Evolutionary conservation across 1,140 invertebrate species (phyloP).

Genomic region (Atopsyche davidsoni): DNA sequence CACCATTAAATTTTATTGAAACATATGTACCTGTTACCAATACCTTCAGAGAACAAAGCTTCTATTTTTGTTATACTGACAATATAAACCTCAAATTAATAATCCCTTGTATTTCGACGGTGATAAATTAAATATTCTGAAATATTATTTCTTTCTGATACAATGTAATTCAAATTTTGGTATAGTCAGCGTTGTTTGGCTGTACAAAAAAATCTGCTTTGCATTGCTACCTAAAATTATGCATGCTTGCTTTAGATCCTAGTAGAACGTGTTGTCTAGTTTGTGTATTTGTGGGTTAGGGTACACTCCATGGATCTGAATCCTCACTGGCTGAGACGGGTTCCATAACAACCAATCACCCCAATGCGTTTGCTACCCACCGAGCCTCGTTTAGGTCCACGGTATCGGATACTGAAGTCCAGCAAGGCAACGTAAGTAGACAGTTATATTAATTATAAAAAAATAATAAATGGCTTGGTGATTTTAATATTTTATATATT

Average conservation of each 20-base stretch:
- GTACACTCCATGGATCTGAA: constrained; percentile 57
- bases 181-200: background rate
- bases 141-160: background rate
- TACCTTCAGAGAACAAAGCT: too few species aligned
- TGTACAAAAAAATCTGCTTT: constrained; percentile 11
- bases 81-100: too few species aligned
- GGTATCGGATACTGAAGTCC: constrained; percentile 89
- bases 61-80: too few species aligned
- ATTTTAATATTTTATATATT: too few species aligned
- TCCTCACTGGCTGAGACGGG: constrained; percentile 63
- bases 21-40: too few species aligned
- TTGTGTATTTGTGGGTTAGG: constrained; percentile 45
- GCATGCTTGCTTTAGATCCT: constrained; percentile 26
- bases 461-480: too few species aligned
- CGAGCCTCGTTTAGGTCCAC: constrained; percentile 67
- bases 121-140: too few species aligned
- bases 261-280: constrained; percentile 32
- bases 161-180: background rate
- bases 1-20: too few species aligned
- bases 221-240: constrained; percentile 12
- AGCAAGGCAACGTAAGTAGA: constrained; percentile 76
- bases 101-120: too few species aligned
- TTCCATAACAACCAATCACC: constrained; percentile 76
- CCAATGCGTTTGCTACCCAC: constrained; percentile 49
- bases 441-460: too few species aligned